phyloP scores from a whole-genome alignment of 1,140 invertebrate genomes.

The Dreissena polymorpha region DNA sequence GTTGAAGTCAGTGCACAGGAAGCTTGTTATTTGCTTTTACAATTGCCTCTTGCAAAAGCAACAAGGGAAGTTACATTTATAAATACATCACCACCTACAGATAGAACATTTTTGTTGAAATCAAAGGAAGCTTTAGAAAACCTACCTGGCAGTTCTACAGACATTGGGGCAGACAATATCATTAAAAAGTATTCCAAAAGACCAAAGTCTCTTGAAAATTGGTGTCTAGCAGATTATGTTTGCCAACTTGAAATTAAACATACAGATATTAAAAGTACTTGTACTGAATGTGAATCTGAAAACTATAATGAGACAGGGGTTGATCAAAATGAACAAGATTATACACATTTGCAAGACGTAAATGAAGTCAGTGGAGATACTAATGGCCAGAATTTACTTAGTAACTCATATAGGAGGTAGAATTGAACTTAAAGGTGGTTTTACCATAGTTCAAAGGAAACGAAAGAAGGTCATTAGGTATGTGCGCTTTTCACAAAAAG shows the following conservation, averaged over 20 bases:
- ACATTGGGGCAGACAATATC: slow-evolving; percentile 30
- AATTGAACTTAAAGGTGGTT: neutral
- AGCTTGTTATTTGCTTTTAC: slow-evolving; percentile 55
- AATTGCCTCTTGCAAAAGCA: slow-evolving; percentile 45
- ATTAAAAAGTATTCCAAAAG: slow-evolving; percentile 41
- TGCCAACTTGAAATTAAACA: no score
- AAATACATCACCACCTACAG: slow-evolving; percentile 51
- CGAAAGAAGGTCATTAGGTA: slow-evolving; percentile 9
- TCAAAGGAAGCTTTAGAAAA: neutral
- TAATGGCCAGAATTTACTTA: no score
- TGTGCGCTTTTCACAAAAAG: neutral
- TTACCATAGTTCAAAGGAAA: neutral
- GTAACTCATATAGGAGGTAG: neutral
- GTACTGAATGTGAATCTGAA: no score
- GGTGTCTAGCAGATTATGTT: slow-evolving; percentile 45
- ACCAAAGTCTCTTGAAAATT: slow-evolving; percentile 42
- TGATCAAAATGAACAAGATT: no score
- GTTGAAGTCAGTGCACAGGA: slow-evolving; percentile 59
- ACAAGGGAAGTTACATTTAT: slow-evolving; percentile 56
- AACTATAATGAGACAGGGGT: no score
- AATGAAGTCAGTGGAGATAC: no score
- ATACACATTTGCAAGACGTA: no score
- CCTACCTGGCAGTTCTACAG: slow-evolving; percentile 33
- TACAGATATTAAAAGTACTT: no score
- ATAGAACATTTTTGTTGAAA: slow-evolving; percentile 57